A percentile compares a stretch with the other conserved stretches of the same genome.
Conservation (phyloP, 2,113 vertebrate species). For the Amphiprion ocellaris region DNA sequence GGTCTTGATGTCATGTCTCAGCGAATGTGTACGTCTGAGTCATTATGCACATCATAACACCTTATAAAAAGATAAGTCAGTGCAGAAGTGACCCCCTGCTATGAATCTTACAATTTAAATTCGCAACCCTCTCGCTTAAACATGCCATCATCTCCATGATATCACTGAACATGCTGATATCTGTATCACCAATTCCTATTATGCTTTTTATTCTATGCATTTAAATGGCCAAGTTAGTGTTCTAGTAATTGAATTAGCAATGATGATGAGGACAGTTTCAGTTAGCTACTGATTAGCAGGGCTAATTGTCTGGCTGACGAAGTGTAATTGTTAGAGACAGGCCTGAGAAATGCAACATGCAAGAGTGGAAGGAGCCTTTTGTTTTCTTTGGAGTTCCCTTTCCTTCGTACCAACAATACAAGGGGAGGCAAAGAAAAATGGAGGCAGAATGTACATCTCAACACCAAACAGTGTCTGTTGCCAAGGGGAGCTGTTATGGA, state of each 20-base stretch:
- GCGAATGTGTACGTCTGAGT: conserved; percentile 23
- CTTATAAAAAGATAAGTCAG: conserved; percentile 11
- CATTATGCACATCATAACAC: conserved; percentile 21
- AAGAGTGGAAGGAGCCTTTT: conserved; percentile 39
- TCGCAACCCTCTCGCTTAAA: conserved; percentile 19
- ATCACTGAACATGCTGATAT: neutral
- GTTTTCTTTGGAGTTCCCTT: conserved; percentile 24
- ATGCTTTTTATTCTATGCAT: conserved; percentile 69
- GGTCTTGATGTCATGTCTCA: conserved; percentile 50
- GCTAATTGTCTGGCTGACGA: conserved; percentile 81
- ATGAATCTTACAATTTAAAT: neutral
- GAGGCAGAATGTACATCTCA: conserved; percentile 36
- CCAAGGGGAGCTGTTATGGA: conserved; percentile 48
- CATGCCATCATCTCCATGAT: conserved; percentile 21
- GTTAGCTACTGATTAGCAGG: conserved; percentile 75
- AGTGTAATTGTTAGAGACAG: conserved; percentile 72
- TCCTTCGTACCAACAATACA: conserved; percentile 20
- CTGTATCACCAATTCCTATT: conserved; percentile 30
- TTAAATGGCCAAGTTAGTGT: conserved; percentile 72
- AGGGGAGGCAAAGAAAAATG: conserved; percentile 41
- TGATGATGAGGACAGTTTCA: conserved; percentile 65
- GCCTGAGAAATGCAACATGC: conserved; percentile 60
- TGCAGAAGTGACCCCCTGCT: conserved; percentile 30
- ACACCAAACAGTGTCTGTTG: conserved; percentile 39
- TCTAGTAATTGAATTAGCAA: conserved; percentile 74